These are phyloP conservation scores for Chalcosyrphus nemorum DNA, from an alignment of 2,888 invertebrate genomes.

Conservation along the genomic window DNA sequence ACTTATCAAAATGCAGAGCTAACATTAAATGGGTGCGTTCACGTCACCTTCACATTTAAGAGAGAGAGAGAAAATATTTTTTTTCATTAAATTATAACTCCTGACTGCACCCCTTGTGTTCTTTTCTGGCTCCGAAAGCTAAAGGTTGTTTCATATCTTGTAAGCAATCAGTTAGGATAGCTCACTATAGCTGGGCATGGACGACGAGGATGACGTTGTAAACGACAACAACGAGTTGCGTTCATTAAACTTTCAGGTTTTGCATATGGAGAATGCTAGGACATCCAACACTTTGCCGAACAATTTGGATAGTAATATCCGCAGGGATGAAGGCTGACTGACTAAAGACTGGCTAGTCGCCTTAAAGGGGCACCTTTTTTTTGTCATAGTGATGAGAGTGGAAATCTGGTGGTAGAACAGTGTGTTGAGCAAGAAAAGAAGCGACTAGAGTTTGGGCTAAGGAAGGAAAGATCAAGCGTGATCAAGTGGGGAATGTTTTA, in stretches of 20 bases:
- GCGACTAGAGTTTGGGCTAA: neutral
- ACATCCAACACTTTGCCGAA: neutral
- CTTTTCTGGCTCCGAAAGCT: slow-evolving; percentile 1
- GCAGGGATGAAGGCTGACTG: slow-evolving; percentile 45
- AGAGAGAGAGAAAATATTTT: slow-evolving; percentile 49
- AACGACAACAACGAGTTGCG: slow-evolving; percentile 24
- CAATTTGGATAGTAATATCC: neutral
- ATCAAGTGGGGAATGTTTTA: too few species aligned
- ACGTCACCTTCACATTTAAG: slow-evolving; percentile 53
- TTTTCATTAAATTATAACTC: slow-evolving; percentile 71
- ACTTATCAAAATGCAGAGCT: slow-evolving; percentile 64
- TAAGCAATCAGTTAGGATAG: slow-evolving; percentile 57
- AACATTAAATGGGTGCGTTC: slow-evolving; percentile 63
- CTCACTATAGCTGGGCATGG: slow-evolving; percentile 13
- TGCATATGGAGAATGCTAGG: slow-evolving; percentile 26
- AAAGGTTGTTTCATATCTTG: slow-evolving; percentile 50
- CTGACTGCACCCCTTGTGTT: slow-evolving; percentile 58
- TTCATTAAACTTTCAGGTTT: slow-evolving; percentile 60
- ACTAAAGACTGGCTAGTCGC: slow-evolving; percentile 41
- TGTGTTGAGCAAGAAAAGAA: neutral
- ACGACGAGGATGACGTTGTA: slow-evolving; percentile 20
- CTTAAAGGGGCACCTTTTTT: too few species aligned
- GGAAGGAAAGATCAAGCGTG: too few species aligned
- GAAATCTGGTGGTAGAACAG: neutral
- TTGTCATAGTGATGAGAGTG: neutral